Conservation (phyloP, 2,113 vertebrate species). For the Antechinus stuartii region DNA sequence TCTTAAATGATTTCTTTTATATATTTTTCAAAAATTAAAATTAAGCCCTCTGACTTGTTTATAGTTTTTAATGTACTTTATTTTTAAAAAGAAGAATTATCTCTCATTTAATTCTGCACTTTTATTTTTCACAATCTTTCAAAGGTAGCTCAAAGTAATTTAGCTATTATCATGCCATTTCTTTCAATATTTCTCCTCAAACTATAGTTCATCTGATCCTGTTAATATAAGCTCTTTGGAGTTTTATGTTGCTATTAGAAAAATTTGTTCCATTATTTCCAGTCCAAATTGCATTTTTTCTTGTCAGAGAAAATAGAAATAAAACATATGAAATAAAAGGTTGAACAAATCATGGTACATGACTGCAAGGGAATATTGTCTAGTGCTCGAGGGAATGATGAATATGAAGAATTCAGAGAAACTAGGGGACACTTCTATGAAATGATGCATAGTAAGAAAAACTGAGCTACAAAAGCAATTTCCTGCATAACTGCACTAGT, state of each 20-base stretch:
- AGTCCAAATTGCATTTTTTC: background rate
- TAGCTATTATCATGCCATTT: background rate
- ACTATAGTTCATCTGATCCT: background rate
- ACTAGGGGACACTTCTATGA: background rate
- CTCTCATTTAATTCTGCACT: background rate
- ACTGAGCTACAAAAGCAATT: background rate
- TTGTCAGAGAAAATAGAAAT: background rate
- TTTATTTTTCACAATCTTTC: background rate
- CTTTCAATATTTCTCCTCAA: background rate
- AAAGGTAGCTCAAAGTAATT: background rate
- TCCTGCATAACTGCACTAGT: background rate
- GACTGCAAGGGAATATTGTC: background rate
- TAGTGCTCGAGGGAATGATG: background rate
- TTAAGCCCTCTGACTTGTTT: background rate
- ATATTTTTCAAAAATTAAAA: background rate
- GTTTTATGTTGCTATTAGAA: background rate
- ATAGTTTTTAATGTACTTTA: background rate
- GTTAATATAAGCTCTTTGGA: background rate
- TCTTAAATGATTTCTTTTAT: background rate
- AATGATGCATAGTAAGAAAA: background rate
- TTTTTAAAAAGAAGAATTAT: background rate
- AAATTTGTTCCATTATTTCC: background rate
- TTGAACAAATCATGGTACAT: background rate
- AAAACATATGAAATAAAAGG: background rate
- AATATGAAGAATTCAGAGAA: background rate